Evolutionary conservation across 2,888 invertebrate genomes (phyloP), one percentile per base, ranked within the genome.

Genomic region (Apamea sordens): DNA sequence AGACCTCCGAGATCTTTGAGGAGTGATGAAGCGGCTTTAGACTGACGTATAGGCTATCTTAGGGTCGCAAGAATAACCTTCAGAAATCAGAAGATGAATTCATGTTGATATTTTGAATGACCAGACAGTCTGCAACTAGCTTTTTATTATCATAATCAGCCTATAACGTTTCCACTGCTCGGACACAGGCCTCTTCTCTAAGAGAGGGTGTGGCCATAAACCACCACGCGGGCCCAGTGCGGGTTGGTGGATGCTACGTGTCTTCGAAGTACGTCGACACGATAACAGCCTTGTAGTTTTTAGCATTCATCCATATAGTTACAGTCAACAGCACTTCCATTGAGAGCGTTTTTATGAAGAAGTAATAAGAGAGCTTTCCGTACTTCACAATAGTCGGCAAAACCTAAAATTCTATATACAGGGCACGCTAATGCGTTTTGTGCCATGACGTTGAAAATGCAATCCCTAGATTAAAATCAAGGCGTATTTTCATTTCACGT

Each of bases 401-500:
- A 50, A n/a, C 18, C 11, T 18, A 4, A 18, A 5, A 71, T 36
- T 24, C n/a, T n/a, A 36, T 59, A 59, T 71, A n/a, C 11, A 11
- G 36, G 36, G 61, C 18, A 71, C 56, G 5, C 24, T 8, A 10
- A 41, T 82, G 15, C 18, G 13, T 53, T 63, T 75, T 28, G 15
- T 21, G 8, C 32, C 21, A 15, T 32, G 8, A 32, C 4, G n/a
- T 67, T 82, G 24, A 65, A 15, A 63, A 59, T 1, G 11, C 28
- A 69, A 50, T 21, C 56, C 67, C 47, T 61, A 70, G 56, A 28
- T 47, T n/a, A 24, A 21, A 64, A 21, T 36, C 18, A 41, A 50
- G 21, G 15, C n/a, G 24, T 41, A 78, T 56, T 56, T 63, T 24
- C 41, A 70, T 70, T 61, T 73, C 73, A 67, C 56, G 36, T 68